Evolutionary conservation across 1,140 invertebrate species (phyloP), one percentile per base, ranked within the genome.

Genomic region (Micrasema minimum): DNA sequence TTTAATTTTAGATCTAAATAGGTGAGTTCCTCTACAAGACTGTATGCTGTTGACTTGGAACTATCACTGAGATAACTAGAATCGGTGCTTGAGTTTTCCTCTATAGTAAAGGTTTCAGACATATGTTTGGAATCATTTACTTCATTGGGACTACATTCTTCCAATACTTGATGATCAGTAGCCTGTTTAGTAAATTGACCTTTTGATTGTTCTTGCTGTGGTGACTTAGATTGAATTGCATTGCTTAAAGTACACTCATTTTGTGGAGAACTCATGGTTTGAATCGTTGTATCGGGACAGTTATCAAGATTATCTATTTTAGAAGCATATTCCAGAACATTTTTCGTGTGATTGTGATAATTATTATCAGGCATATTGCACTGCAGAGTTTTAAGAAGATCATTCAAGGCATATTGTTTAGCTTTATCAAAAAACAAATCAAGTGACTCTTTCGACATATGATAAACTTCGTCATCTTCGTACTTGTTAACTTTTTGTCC

Each of bases 1-100:
- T n/a, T n/a, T n/a, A n/a, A n/a, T n/a, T n/a, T n/a, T n/a, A n/a
- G n/a, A n/a, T 66, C 64, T 10, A 66, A 51, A 11, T 31, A 43
- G 35, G 31, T 22, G 10, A 69, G 55, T 20, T 69, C 67, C 38
- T 70, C 68, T 50, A 70, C 38, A 11, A 70, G 46, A 41, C 68
- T 70, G 11, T 53, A 31, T 16, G 68, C 68, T 50, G 68, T 70
- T 41, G 68, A 70, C 23, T 70, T 53, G 37, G 68, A 70, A 23
- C 45, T 22, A 70, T 70, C 59, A 43, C 68, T 70, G 9, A 51
- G 35, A 41, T 62, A 57, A 61, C 57, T 41, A 9, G 35, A 18
- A 41, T 43, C 35, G 10, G 45, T 31, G 62, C 22, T 48, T 48
- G 35, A 31, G 48, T 45, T 45, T 48, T 65, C 62, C n/a, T 26